These are phyloP conservation scores for Otis tarda DNA, from an alignment of 2,113 vertebrate species.

Conservation along the genomic window DNA sequence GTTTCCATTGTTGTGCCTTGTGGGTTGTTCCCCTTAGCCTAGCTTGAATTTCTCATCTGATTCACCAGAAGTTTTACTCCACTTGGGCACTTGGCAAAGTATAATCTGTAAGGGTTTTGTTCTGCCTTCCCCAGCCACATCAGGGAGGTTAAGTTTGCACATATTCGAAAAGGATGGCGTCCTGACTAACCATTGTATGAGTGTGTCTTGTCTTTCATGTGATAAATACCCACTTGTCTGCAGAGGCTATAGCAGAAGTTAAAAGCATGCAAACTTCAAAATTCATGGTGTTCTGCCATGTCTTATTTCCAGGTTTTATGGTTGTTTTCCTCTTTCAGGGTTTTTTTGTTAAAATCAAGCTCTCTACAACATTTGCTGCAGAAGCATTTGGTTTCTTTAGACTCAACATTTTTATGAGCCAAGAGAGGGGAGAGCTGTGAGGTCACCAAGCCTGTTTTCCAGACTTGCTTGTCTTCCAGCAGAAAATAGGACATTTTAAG, in stretches of 20 bases:
- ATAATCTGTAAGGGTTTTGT: neutral
- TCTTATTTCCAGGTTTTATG: neutral
- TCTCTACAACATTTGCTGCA: neutral
- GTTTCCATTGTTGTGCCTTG: neutral
- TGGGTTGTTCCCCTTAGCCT: neutral
- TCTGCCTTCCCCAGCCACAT: neutral
- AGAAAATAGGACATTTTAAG: neutral
- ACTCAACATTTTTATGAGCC: neutral
- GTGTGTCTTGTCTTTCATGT: neutral
- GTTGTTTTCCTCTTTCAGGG: neutral
- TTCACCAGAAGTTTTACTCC: neutral
- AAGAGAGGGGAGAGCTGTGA: neutral
- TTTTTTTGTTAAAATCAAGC: neutral
- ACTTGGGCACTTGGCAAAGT: neutral
- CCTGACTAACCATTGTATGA: slow-evolving; percentile 20
- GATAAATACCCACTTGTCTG: slow-evolving; percentile 7
- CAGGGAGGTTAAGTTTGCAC: neutral
- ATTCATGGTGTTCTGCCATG: neutral
- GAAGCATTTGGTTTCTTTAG: neutral
- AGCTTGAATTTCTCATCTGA: slow-evolving; percentile 4
- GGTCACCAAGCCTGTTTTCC: neutral
- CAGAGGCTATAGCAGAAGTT: neutral
- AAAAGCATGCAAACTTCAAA: neutral
- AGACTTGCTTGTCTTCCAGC: neutral
- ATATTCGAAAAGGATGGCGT: neutral